These are phyloP conservation scores for Epizoanthus stellaris DNA, from an alignment of 92 coral and sea anemone genomes.

Conservation along the genomic window DNA sequence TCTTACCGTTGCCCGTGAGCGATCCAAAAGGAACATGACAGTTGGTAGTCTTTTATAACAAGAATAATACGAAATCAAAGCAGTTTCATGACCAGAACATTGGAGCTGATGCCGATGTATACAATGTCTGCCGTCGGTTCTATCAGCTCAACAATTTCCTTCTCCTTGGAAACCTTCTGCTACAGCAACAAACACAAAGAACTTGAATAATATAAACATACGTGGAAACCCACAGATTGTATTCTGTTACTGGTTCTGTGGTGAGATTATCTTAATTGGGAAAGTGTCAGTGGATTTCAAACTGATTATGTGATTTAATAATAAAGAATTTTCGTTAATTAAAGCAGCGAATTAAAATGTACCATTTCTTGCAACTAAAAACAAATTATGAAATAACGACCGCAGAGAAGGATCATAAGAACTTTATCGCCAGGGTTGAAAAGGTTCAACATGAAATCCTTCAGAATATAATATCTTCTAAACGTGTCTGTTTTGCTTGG, in stretches of 20 bases:
- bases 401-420: background rate
- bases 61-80: too few relatives aligned
- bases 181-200: conserved; percentile 5
- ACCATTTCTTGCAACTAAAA: background rate
- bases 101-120: too few relatives aligned
- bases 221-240: background rate
- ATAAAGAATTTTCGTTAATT: background rate
- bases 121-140: background rate
- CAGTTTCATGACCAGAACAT: background rate
- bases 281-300: background rate
- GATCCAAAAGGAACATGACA: conserved; percentile 16
- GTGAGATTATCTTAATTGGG: background rate
- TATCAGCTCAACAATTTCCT: background rate
- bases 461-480: background rate
- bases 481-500: background rate
- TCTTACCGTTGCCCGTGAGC: conserved; percentile 2
- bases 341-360: background rate
- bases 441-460: background rate
- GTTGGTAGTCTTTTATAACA: too few relatives aligned
- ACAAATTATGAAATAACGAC: background rate
- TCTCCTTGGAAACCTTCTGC: conserved; percentile 5
- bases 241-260: background rate
- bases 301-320: background rate
- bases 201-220: background rate
- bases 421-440: too few relatives aligned